These are phyloP conservation scores for Apamea monoglypha DNA, from an alignment of 2,888 invertebrate genomes.

Conservation along the genomic window DNA sequence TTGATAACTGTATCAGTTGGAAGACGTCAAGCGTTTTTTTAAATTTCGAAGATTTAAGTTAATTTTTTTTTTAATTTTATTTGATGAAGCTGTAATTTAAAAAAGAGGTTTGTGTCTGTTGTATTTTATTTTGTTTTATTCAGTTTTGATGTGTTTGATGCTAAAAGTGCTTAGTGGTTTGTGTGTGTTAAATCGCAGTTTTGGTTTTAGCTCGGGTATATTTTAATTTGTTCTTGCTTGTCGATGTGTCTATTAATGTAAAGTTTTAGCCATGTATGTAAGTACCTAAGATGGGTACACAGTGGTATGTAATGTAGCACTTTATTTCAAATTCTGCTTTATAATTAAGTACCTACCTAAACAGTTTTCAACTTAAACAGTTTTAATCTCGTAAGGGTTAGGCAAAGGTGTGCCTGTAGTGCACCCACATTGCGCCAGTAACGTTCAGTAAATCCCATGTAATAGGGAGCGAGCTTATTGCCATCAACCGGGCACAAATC, in stretches of 20 bases:
- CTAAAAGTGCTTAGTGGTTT: conserved; percentile 11
- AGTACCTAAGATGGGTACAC: not conserved
- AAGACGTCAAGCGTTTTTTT: conserved; percentile 49
- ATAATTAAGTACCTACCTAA: not conserved
- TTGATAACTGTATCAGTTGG: conserved; percentile 30
- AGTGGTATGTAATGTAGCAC: not conserved
- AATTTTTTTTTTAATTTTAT: not conserved
- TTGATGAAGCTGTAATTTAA: not conserved
- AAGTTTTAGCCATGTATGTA: not conserved
- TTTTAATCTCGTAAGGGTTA: not conserved
- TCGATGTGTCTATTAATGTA: not conserved
- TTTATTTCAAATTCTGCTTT: not conserved
- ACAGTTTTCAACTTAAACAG: not conserved
- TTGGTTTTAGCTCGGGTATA: not conserved
- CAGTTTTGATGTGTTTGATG: not conserved
- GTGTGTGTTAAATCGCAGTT: not conserved
- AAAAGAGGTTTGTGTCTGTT: conserved; percentile 22
- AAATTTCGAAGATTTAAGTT: conserved; percentile 25
- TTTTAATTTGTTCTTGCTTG: not conserved
- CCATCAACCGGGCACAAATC: not conserved
- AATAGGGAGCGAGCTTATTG: not conserved
- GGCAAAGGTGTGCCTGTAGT: no score
- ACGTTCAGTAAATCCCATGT: not conserved
- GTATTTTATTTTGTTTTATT: not conserved
- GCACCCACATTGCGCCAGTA: not conserved